Evolutionary conservation across 1,140 invertebrate species (phyloP), one percentile per base, ranked within the genome.

Genomic region (Apocrypta bakeri): DNA sequence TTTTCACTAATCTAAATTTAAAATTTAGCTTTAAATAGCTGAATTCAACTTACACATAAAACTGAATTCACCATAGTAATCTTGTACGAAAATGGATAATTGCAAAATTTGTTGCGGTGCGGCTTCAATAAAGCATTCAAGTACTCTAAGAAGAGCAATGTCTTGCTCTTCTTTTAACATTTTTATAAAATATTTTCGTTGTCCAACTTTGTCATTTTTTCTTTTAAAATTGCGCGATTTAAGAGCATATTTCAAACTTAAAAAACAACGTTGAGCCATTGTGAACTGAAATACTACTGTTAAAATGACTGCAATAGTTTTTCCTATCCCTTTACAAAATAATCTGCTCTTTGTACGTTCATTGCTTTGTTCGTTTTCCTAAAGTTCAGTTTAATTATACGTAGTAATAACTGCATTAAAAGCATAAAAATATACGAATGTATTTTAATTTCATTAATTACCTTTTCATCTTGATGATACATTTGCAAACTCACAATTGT

Each of bases 81-180:
- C 88, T 33, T 89, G 90, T 9, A 94, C 91, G 86, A 94, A 93
- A 84, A 95, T 95, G 87, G 94, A 95, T 37, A 97, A 92, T 91
- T 98, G 97, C 79, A 98, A 91, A 63, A 97, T 95, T 86, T 97
- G 95, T 88, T 98, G 97, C 8, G 97, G 97, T 0, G 97, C 97
- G 21, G 96, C 95, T 92, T 98, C 97, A 82, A 98, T 93, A 90
- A 98, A 98, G 89, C 96, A 97, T 91, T 98, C 97, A 89, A 98
- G 96, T 73, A 98, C 95, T 86, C 97, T 92, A 75, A 98, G 92
- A 80, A 98, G 91, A 14, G 96, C 96, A 2, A 96, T 96, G 92
- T 98, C 96, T 29, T 96, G 94, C 90, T 97, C 96, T 90, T 97
- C 96, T 85, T 95, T 96, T 17, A 96, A 90, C 96, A 97, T 97